phyloP scores from a whole-genome alignment of 1,140 invertebrate species.

The Polypedilum pembai region DNA sequence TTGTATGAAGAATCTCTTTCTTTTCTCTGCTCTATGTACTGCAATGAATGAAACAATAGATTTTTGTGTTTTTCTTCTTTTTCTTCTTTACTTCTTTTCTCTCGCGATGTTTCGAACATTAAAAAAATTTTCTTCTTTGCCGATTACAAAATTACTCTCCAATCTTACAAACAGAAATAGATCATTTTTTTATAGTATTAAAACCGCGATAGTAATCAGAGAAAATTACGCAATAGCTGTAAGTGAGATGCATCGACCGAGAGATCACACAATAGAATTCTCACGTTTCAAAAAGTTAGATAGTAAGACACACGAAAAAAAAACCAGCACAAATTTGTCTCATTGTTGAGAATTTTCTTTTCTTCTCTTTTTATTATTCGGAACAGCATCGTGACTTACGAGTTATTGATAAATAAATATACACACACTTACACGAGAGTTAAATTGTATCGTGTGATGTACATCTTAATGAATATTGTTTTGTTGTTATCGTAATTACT shows the following conservation, averaged over 20 bases:
- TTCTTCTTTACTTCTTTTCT: neutral
- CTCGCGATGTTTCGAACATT: neutral
- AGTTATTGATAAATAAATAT: no score
- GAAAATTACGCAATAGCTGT: no score
- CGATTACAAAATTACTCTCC: slow-evolving; percentile 3
- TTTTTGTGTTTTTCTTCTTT: neutral
- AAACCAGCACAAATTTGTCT: no score
- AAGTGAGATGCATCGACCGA: no score
- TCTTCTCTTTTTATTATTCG: no score
- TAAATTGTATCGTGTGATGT: no score
- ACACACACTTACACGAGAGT: no score
- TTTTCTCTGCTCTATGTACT: neutral
- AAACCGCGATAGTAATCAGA: neutral
- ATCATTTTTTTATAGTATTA: slow-evolving; percentile 10
- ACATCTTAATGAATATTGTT: neutral
- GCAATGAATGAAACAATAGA: neutral
- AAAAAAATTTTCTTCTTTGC: neutral
- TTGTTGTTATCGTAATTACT: slow-evolving; percentile 18
- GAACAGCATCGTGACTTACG: neutral
- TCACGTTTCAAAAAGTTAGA: neutral
- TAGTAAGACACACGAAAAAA: neutral
- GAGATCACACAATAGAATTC: neutral
- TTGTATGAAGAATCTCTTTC: neutral
- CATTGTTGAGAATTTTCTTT: no score
- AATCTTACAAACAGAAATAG: neutral